A percentile compares a stretch with the other conserved stretches of the same genome.
These are phyloP conservation scores for Perdix hodgsoniae DNA, from an alignment of 2,797 vertebrate species.

Conservation along the genomic window DNA sequence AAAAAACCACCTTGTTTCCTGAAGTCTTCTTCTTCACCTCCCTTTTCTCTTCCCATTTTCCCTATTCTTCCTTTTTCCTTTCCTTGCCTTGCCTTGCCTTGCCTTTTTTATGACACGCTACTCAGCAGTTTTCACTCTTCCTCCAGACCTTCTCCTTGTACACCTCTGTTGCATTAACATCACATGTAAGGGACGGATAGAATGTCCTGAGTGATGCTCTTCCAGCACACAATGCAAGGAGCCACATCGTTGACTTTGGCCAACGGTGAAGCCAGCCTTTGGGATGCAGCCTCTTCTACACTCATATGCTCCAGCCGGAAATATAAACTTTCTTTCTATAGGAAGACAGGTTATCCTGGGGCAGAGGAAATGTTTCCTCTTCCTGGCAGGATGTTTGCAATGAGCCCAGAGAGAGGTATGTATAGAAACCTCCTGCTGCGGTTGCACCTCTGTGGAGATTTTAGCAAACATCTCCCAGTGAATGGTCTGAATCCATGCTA, in stretches of 20 bases:
- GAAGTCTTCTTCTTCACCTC: conserved; percentile 23
- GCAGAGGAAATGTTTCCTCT: conserved; percentile 72
- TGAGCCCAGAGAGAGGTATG: conserved; percentile 13
- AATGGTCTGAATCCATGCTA: background rate
- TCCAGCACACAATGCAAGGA: accelerated
- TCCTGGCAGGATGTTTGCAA: conserved; percentile 65
- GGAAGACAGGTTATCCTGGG: conserved; percentile 71
- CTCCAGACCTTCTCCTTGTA: background rate
- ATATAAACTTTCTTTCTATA: conserved; percentile 66
- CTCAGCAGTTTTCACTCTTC: background rate
- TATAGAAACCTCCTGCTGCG: background rate
- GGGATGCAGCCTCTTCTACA: background rate
- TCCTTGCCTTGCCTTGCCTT: too few relatives aligned
- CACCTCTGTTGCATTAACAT: accelerated
- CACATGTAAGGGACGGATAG: background rate
- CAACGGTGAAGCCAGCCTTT: background rate
- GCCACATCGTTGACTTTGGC: background rate
- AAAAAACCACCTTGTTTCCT: conserved; percentile 24
- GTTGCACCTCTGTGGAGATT: background rate
- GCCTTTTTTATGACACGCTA: background rate
- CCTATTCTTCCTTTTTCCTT: background rate
- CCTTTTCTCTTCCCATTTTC: background rate
- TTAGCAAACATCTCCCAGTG: background rate
- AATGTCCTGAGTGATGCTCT: background rate
- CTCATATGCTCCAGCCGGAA: conserved; percentile 52